Percentiles rank a stretch among this genome's conserved stretches.
phyloP scores from a whole-genome alignment of 2,797 vertebrate species.

The Catostomus latipinnis region DNA sequence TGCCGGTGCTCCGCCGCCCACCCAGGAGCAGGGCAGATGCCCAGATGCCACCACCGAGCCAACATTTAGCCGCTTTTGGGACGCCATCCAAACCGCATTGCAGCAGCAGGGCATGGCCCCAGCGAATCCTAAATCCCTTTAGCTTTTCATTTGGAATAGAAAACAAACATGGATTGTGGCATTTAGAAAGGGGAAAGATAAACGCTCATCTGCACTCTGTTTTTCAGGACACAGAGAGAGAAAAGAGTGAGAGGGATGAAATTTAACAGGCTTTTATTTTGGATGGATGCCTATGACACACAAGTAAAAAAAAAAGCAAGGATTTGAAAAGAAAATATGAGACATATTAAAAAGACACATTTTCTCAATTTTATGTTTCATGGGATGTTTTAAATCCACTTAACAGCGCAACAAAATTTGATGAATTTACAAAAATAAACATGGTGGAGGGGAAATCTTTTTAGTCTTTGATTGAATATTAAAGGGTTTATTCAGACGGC shows the following conservation, averaged over 20 bases:
- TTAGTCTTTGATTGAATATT: slow-evolving; percentile 30
- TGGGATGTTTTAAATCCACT: slow-evolving; percentile 32
- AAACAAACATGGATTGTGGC: slow-evolving; percentile 48
- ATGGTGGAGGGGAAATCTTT: slow-evolving; percentile 8
- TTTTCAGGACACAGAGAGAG: not conserved
- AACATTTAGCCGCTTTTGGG: slow-evolving; percentile 33
- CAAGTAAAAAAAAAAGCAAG: not conserved
- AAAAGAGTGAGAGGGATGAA: slow-evolving; percentile 9
- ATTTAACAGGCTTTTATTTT: slow-evolving; percentile 48
- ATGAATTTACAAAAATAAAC: slow-evolving; percentile 45
- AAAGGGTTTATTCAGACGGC: slow-evolving; percentile 38
- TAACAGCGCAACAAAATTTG: slow-evolving; percentile 26
- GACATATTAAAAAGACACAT: slow-evolving; percentile 26
- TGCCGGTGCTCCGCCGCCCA: slow-evolving; percentile 19
- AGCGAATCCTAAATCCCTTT: slow-evolving; percentile 47
- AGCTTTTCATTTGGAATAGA: slow-evolving; percentile 46
- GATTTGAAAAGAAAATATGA: slow-evolving; percentile 5
- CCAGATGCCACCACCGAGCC: not conserved
- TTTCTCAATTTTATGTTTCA: not conserved
- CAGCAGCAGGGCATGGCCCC: slow-evolving; percentile 33
- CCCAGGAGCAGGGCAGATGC: slow-evolving; percentile 43
- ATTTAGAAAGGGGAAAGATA: slow-evolving; percentile 43
- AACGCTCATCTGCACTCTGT: slow-evolving; percentile 43
- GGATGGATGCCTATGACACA: slow-evolving; percentile 24
- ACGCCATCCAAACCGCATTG: slow-evolving; percentile 10